A percentile compares a stretch with the other conserved stretches of the same genome.
Evolutionary conservation across 2,113 vertebrate species (phyloP).

Genomic region (Neofelis nebulosa): DNA sequence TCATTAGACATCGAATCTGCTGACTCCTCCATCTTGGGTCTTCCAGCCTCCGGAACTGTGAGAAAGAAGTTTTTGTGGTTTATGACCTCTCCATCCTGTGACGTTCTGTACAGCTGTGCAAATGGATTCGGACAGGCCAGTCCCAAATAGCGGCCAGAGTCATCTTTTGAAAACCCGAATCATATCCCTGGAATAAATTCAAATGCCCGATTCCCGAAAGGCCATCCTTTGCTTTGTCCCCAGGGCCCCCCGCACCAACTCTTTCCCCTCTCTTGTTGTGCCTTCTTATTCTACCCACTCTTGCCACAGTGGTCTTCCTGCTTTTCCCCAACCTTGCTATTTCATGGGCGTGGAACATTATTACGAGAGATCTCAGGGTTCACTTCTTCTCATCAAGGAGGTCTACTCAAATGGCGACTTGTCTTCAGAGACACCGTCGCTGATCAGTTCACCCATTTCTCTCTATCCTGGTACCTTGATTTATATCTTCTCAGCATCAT

Average conservation of each 20-base stretch:
- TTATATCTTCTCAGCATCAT: background rate
- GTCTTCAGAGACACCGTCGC: background rate
- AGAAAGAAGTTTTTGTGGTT: background rate
- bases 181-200: background rate
- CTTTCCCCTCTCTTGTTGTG: background rate
- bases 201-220: background rate
- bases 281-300: background rate
- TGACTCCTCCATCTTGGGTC: background rate
- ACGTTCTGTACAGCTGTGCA: background rate
- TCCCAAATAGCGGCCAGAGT: background rate
- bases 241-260: accelerated
- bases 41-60: background rate
- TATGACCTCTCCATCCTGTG: background rate
- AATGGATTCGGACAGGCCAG: too few species aligned
- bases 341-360: background rate
- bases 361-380: background rate
- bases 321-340: background rate
- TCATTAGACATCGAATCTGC: background rate
- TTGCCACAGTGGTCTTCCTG: background rate
- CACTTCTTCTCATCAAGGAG: background rate
- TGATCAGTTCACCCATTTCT: background rate
- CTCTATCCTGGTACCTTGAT: background rate
- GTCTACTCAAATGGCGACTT: background rate
- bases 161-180: background rate
- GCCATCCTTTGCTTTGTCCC: background rate